Evolutionary conservation across 2,888 invertebrate genomes (phyloP).

Genomic region (Chydorus sphaericus): DNA sequence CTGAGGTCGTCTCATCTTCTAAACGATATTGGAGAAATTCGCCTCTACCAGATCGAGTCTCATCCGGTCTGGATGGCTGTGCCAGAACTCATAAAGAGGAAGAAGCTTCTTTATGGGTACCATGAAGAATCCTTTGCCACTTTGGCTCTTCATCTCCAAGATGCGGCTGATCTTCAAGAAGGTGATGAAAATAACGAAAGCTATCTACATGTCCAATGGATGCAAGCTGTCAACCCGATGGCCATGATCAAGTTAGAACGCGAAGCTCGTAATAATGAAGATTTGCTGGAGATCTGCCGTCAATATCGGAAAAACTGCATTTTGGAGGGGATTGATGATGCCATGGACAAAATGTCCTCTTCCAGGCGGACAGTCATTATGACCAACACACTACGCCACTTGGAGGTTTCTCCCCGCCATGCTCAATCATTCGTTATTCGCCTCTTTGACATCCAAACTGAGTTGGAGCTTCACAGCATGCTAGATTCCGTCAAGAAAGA

Average conservation of each 20-base stretch:
- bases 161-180: background rate
- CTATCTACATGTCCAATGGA: background rate
- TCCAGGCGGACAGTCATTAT: background rate
- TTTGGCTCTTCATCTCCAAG: slow-evolving; percentile 6
- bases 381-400: slow-evolving; percentile 9
- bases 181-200: background rate
- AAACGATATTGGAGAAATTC: background rate
- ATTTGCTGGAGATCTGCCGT: background rate
- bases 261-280: background rate
- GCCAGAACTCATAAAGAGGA: background rate
- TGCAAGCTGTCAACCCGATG: slow-evolving; percentile 6
- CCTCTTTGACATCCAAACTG: slow-evolving; percentile 6
- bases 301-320: background rate
- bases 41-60: background rate
- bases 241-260: slow-evolving; percentile 1
- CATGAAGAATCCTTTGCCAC: slow-evolving; percentile 11
- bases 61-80: background rate
- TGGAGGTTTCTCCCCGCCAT: background rate
- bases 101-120: slow-evolving; percentile 1
- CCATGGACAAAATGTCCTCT: background rate
- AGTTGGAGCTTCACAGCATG: background rate
- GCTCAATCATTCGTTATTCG: background rate
- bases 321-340: background rate
- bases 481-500: background rate
- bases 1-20: background rate